Evolutionary conservation across 2,888 invertebrate genomes (phyloP).

Genomic region (Lasioglossum leucozonium): DNA sequence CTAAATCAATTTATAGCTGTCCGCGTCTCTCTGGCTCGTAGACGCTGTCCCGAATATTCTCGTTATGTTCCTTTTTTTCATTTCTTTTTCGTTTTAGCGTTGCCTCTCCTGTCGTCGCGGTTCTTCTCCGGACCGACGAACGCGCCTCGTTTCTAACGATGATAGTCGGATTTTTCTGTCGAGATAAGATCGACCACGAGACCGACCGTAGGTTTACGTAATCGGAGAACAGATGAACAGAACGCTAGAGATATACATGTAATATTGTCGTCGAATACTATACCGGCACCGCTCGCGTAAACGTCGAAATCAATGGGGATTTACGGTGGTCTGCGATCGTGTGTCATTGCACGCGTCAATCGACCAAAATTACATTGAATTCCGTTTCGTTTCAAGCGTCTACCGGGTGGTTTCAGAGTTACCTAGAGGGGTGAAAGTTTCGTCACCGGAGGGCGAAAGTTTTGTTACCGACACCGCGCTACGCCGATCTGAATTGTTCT

Average conservation of each 20-base stretch:
- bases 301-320: slow-evolving; percentile 32
- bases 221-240: slow-evolving; percentile 20
- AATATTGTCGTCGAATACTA: slow-evolving; percentile 24
- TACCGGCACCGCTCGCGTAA: slow-evolving; percentile 14
- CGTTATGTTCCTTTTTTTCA: neutral
- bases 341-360: slow-evolving; percentile 25
- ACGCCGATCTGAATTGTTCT: no score
- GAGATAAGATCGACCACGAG: neutral
- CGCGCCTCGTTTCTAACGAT: slow-evolving; percentile 18
- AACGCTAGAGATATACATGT: neutral
- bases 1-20: slow-evolving; percentile 70
- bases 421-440: neutral
- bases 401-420: neutral
- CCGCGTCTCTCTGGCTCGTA: slow-evolving; percentile 16
- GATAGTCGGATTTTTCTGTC: slow-evolving; percentile 22
- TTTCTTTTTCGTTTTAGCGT: neutral
- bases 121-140: neutral
- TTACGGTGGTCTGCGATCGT: slow-evolving; percentile 12
- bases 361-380: neutral
- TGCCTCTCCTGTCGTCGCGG: neutral
- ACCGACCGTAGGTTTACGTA: slow-evolving; percentile 1
- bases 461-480: no score
- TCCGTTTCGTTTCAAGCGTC: neutral
- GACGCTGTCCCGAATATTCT: slow-evolving; percentile 12
- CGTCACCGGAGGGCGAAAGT: no score